Conservation (phyloP, 1,140 invertebrate species). For the Drosophila bifasciata region DNA sequence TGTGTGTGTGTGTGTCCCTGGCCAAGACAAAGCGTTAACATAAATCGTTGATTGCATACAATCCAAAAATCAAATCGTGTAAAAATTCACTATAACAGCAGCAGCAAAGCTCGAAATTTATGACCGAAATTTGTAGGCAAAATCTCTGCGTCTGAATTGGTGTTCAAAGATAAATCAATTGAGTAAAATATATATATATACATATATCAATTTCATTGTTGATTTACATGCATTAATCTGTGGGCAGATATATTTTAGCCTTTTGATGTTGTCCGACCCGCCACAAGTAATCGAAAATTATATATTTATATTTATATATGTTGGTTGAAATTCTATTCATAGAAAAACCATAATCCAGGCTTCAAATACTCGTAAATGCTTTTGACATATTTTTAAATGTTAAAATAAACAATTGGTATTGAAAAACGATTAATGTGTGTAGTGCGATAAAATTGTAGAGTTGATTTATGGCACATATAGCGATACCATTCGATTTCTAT, state of each 20-base stretch:
- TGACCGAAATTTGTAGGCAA: constrained; percentile 36
- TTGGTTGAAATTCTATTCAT: too few species aligned
- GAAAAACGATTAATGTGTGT: constrained; percentile 1
- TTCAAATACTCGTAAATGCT: too few species aligned
- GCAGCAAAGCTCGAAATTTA: constrained; percentile 28
- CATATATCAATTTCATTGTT: constrained; percentile 33
- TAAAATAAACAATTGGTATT: too few species aligned
- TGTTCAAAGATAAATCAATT: constrained; percentile 33
- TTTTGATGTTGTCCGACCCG: neutral
- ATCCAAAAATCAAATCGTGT: neutral
- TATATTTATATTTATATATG: too few species aligned
- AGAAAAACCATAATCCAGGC: too few species aligned
- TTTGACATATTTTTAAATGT: too few species aligned
- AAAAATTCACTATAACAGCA: constrained; percentile 20
- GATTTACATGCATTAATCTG: constrained; percentile 14
- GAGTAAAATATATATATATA: constrained; percentile 24
- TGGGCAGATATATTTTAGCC: constrained; percentile 6
- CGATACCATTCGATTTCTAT: too few species aligned
- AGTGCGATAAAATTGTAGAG: constrained; percentile 1
- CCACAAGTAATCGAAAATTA: neutral
- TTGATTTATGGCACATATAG: constrained; percentile 12
- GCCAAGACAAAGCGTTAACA: constrained; percentile 48
- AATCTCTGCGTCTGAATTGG: constrained; percentile 46
- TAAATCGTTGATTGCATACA: constrained; percentile 53
- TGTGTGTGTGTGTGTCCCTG: constrained; percentile 2